A percentile compares a stretch with the other conserved stretches of the same genome.
Conservation (phyloP, 2,888 invertebrate species). For the Salpingus planirostris region DNA sequence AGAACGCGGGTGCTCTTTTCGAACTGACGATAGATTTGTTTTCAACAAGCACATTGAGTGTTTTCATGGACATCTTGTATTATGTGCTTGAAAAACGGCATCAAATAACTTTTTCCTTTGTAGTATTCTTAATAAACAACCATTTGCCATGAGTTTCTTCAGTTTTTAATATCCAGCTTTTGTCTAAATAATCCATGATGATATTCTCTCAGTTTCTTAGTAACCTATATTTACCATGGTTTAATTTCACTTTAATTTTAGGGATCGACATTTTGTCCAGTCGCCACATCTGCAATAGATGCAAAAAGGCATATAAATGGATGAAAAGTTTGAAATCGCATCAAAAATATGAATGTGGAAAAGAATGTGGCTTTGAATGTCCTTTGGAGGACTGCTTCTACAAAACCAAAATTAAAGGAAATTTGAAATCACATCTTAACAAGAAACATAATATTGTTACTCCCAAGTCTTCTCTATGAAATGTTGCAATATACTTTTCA, state of each 20-base stretch:
- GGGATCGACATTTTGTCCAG: too few species aligned
- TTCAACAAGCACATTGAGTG: too few species aligned
- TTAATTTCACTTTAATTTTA: too few species aligned
- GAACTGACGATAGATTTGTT: too few species aligned
- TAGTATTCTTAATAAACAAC: background rate
- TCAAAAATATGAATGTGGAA: conserved; percentile 54
- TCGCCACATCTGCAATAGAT: conserved; percentile 26
- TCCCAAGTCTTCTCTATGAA: too few species aligned
- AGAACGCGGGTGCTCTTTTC: too few species aligned
- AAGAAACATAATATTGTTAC: conserved; percentile 22
- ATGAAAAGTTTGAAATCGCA: conserved; percentile 36
- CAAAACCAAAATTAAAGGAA: conserved; percentile 31
- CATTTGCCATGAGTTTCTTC: background rate
- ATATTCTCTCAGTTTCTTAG: too few species aligned
- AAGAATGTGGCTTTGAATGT: conserved; percentile 36
- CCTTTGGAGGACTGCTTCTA: conserved; percentile 25
- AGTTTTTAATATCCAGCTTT: background rate
- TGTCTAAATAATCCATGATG: background rate
- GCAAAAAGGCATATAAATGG: conserved; percentile 16
- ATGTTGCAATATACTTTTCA: too few species aligned
- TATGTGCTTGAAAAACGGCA: too few species aligned
- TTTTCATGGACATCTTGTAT: too few species aligned
- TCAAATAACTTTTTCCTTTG: too few species aligned
- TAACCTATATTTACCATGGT: too few species aligned
- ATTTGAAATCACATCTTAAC: conserved; percentile 25